Evolutionary conservation across 2,797 vertebrate species (phyloP).

Genomic region (Selene dorsalis): DNA sequence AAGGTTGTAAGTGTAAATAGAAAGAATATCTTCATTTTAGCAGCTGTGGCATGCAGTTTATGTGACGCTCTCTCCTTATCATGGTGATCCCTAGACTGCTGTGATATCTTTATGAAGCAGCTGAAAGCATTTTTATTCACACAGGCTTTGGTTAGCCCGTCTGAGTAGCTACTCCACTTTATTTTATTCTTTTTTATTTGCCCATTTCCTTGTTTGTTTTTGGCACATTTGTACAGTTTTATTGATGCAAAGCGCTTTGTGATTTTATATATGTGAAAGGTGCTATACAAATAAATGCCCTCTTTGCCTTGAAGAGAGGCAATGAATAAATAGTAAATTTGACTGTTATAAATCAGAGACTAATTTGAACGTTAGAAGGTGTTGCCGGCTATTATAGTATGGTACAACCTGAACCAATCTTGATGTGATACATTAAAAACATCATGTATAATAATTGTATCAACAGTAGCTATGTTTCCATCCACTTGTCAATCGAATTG

Average conservation of each 20-base stretch:
- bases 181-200: neutral
- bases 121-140: neutral
- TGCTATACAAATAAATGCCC: neutral
- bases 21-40: neutral
- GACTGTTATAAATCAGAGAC: neutral
- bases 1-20: neutral
- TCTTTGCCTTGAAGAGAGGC: neutral
- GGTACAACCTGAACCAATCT: neutral
- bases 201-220: too few species aligned
- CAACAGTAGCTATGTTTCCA: neutral
- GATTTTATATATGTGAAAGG: neutral
- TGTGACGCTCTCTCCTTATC: neutral
- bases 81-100: neutral
- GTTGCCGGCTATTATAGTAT: neutral
- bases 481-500: too few species aligned
- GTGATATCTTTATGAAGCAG: neutral
- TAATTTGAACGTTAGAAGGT: neutral
- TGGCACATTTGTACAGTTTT: neutral
- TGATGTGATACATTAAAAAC: neutral
- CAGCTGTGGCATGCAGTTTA: neutral
- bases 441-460: neutral
- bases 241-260: neutral
- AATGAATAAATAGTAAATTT: neutral
- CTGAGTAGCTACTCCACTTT: neutral
- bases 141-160: neutral